These are phyloP conservation scores for Prorops nasuta DNA, from an alignment of 1,140 invertebrate species.

Conservation along the genomic window DNA sequence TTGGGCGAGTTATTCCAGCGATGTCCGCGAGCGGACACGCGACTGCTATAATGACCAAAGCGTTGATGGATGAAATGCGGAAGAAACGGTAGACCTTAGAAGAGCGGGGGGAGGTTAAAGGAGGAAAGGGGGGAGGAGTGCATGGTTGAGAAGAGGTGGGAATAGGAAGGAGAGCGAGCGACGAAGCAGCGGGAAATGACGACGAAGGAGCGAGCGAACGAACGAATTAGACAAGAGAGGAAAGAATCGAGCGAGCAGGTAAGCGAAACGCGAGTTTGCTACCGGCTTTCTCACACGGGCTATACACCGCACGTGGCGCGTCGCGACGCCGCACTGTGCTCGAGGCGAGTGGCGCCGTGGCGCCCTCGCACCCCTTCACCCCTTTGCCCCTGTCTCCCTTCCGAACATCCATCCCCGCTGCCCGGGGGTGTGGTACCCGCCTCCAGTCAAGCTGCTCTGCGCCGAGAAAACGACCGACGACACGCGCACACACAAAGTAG, in stretches of 20 bases:
- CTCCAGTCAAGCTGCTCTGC: constrained; percentile 50
- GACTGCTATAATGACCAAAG: not conserved
- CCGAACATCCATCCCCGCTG: constrained; percentile 27
- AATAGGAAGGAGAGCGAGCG: no score
- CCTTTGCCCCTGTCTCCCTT: constrained; percentile 14
- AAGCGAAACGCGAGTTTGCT: constrained; percentile 9
- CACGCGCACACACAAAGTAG: not conserved
- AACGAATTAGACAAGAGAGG: no score
- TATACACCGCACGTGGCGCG: constrained; percentile 57
- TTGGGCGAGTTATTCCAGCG: no score
- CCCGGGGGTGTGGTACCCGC: constrained; percentile 50
- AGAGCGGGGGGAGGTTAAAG: not conserved
- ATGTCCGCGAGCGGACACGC: no score
- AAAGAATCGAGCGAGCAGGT: no score
- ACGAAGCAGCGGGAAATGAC: not conserved
- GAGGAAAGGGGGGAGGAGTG: not conserved
- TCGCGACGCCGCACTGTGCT: constrained; percentile 57
- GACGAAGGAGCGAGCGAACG: not conserved
- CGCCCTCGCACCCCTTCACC: constrained; percentile 29
- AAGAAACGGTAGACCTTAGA: constrained; percentile 1
- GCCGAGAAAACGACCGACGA: no score
- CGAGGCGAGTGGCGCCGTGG: constrained; percentile 47
- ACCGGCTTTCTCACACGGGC: no score
- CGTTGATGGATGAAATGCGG: not conserved
- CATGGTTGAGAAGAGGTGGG: no score